Conservation (phyloP, 2,113 vertebrate species). For the Ibidorhyncha struthersii region DNA sequence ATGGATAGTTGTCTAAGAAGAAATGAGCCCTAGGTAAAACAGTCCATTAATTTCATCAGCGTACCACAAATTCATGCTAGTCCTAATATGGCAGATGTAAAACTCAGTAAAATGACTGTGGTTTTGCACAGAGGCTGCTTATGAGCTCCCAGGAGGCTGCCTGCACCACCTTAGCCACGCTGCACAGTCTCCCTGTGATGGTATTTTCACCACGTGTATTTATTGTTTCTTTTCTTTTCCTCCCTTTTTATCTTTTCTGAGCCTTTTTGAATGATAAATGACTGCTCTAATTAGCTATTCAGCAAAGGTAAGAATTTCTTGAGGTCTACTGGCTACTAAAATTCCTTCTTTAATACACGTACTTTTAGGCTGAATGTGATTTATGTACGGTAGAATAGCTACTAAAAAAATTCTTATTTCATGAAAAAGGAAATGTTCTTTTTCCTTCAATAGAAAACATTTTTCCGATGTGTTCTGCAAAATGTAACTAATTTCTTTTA, state of each 20-base stretch:
- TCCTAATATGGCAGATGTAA: background rate
- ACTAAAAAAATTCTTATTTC: background rate
- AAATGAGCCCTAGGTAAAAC: constrained; percentile 19
- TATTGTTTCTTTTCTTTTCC: background rate
- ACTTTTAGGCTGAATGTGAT: constrained; percentile 44
- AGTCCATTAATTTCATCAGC: constrained; percentile 19
- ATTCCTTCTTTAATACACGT: constrained; percentile 1
- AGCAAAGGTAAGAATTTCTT: constrained; percentile 11
- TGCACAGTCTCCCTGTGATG: background rate
- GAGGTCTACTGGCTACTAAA: constrained; percentile 13
- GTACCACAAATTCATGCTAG: background rate
- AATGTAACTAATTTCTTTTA: constrained; percentile 72
- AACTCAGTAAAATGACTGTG: background rate
- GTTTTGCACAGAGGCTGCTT: background rate
- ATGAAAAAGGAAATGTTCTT: constrained; percentile 3
- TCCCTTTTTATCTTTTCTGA: background rate
- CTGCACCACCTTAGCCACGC: background rate
- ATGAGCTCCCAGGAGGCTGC: background rate
- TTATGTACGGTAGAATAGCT: constrained; percentile 31
- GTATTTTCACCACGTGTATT: background rate
- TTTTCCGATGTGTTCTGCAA: constrained; percentile 53
- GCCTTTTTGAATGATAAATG: constrained; percentile 21
- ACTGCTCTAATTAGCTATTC: constrained; percentile 17
- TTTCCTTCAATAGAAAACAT: constrained; percentile 35
- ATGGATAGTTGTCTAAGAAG: background rate